Evolutionary conservation across 2,888 invertebrate species (phyloP), one percentile per base, ranked within the genome.

Genomic region (Danaus chrysippus): DNA sequence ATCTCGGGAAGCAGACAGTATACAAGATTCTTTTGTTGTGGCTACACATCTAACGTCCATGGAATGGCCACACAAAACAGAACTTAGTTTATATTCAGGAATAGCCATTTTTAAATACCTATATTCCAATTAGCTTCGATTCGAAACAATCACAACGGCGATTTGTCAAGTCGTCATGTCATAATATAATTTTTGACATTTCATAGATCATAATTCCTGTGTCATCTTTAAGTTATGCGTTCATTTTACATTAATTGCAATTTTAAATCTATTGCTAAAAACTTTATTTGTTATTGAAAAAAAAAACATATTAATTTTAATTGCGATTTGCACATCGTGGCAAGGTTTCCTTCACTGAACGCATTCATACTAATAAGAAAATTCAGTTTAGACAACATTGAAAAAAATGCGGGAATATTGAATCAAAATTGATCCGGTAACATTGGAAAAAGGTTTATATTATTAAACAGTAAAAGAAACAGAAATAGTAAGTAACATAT

Each of bases 1-100:
- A 84, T 98, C 98, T 73, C 98, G 93, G 5, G 98, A 98, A 23
- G 95, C 96, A 8, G 98, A 97, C 53, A 98, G 88, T 74, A 98
- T 94, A 68, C 93, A 93, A 75, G 94, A 94, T 70, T 94, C 94
- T 65, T 92, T 87, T 8, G 92, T 87, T 11, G 91, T 91, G 59
- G 93, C 93, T 17, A 98, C 92, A 61, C 95, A 93, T 72, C 98
- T 93, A 17, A 98, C 97, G 82, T 98, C 98, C 79, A 95, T 91
- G 54, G 95, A 94, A 84, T 98, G 98, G 0, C 96, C 97, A 70
- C 89, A 86, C 59, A 98, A 87, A 70, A 94, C 93, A 76, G 94
- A 93, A 81, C 97, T 95, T 69, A 98, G 90, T 91, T 96, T 96
- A 84, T 95, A 97, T 72, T 92, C 91, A 58, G 90, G 87, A 73